phyloP scores from a whole-genome alignment of 2,797 vertebrate species.

The Poecilia velifera region DNA sequence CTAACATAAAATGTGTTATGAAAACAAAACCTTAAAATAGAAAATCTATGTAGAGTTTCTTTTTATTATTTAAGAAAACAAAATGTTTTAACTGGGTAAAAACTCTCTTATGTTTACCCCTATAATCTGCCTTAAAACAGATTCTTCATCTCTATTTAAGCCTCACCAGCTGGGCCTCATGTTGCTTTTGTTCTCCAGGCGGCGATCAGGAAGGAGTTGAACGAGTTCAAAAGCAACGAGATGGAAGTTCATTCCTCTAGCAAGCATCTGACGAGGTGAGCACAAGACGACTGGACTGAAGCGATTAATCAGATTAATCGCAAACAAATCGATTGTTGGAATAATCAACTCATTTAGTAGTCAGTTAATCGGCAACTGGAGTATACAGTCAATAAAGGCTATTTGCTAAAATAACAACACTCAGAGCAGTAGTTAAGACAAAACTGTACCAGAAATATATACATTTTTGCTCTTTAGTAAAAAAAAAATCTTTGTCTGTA shows the following conservation, averaged over 20 bases:
- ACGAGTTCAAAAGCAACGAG: constrained; percentile 98
- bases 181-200: constrained; percentile 79
- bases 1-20: background rate
- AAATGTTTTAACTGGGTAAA: background rate
- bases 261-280: constrained; percentile 97
- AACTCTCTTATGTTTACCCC: background rate
- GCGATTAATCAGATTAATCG: too few species aligned
- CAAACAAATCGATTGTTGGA: too few species aligned
- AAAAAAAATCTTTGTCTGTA: too few species aligned
- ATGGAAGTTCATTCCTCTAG: constrained; percentile 98
- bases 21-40: background rate
- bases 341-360: too few species aligned
- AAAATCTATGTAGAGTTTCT: background rate
- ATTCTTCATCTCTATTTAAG: constrained; percentile 17
- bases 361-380: too few species aligned
- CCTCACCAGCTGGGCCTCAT: constrained; percentile 32
- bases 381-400: too few species aligned
- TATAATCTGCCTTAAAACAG: constrained; percentile 18
- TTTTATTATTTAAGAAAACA: background rate
- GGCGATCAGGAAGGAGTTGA: constrained; percentile 96
- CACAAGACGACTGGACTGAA: background rate
- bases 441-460: too few species aligned
- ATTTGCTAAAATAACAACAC: too few species aligned
- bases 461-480: too few species aligned
- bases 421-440: too few species aligned